These are phyloP conservation scores for Leuciscus idus DNA, from an alignment of 2,113 vertebrate species.

Conservation along the genomic window DNA sequence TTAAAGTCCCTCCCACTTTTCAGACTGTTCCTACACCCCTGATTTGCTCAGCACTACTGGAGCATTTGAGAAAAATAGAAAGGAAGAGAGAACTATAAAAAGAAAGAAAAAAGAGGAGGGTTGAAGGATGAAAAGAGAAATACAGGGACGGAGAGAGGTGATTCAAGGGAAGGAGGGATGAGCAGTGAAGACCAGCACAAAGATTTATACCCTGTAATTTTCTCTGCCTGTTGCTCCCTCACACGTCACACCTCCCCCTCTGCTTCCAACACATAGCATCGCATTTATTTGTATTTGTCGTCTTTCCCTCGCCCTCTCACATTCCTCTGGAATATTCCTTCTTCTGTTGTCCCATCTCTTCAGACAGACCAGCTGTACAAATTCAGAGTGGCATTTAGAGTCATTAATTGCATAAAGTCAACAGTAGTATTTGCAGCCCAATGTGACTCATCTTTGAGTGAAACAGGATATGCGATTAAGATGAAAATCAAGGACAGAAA, in stretches of 20 bases:
- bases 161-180: not conserved
- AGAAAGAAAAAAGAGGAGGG: conserved; percentile 1
- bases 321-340: conserved; percentile 55
- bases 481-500: not conserved
- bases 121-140: not conserved
- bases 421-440: not conserved
- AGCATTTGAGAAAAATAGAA: not conserved
- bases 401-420: conserved; percentile 61
- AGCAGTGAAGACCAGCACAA: not conserved
- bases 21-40: not conserved
- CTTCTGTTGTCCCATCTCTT: conserved; percentile 37
- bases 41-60: not conserved
- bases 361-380: conserved; percentile 58
- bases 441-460: not conserved
- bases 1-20: conserved; percentile 16
- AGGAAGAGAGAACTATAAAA: not conserved
- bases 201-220: conserved; percentile 35
- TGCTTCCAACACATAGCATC: not conserved
- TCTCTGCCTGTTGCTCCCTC: conserved; percentile 1
- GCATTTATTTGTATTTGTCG: conserved; percentile 4
- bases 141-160: not conserved
- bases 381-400: conserved; percentile 62
- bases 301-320: conserved; percentile 16
- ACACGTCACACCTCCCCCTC: not conserved
- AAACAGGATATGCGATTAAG: not conserved